Conservation (phyloP, 2,888 invertebrate species). For the Cosmorhoe ocellata region DNA sequence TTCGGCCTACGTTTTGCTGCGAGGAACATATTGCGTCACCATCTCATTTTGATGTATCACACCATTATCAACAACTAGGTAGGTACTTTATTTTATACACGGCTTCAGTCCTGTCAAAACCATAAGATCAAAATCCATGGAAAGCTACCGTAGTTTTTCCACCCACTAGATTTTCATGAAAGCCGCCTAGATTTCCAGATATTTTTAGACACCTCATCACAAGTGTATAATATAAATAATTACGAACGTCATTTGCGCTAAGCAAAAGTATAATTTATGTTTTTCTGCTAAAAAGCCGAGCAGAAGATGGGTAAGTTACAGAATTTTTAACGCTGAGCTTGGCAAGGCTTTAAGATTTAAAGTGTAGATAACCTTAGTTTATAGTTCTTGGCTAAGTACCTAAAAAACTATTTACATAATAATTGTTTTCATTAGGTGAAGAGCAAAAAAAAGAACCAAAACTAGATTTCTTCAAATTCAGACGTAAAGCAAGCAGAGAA, state of each 20-base stretch:
- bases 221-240: constrained; percentile 19
- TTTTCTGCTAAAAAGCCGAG: constrained; percentile 7
- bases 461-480: constrained; percentile 61
- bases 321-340: too few species aligned
- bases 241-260: constrained; percentile 7
- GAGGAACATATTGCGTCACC: constrained; percentile 72
- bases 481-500: constrained; percentile 46
- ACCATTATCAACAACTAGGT: constrained; percentile 30
- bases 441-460: constrained; percentile 35
- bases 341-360: background rate
- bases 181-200: constrained; percentile 38
- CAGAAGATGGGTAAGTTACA: constrained; percentile 23
- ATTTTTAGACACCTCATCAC: constrained; percentile 30
- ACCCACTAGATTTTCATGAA: constrained; percentile 40
- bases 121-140: too few species aligned
- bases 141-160: constrained; percentile 8
- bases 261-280: constrained; percentile 11
- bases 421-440: constrained; percentile 15
- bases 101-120: too few species aligned
- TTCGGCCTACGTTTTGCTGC: constrained; percentile 62
- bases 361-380: background rate
- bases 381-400: background rate
- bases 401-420: background rate
- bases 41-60: constrained; percentile 41
- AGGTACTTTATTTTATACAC: too few species aligned